Evolutionary conservation across 2,797 vertebrate genomes (phyloP).

Genomic region (Benthosema pterotum): DNA sequence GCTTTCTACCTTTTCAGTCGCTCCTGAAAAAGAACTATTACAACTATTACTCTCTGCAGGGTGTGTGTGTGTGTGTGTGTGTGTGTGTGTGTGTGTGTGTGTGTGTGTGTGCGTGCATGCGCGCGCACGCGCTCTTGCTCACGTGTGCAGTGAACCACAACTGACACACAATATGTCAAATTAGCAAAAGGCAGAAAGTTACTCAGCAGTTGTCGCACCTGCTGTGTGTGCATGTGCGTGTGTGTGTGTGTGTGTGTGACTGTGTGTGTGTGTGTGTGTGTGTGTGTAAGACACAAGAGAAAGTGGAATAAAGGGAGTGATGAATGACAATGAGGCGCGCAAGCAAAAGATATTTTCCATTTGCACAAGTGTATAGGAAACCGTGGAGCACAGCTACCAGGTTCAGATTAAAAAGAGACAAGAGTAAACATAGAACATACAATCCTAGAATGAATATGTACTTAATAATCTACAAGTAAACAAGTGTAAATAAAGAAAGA

Average conservation of each 20-base stretch:
- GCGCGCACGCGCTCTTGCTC: no score
- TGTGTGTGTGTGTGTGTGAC: slow-evolving; percentile 15
- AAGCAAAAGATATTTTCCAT: no score
- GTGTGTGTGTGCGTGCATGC: slow-evolving; percentile 12
- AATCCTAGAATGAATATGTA: no score
- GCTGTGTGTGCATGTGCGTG: slow-evolving; percentile 12
- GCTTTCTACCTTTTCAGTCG: slow-evolving; percentile 32
- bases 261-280: slow-evolving; percentile 11
- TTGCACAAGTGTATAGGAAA: no score
- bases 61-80: slow-evolving; percentile 15
- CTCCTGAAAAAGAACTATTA: slow-evolving; percentile 48
- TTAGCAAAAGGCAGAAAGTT: slow-evolving; percentile 29
- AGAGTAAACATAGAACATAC: no score
- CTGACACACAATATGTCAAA: slow-evolving; percentile 55
- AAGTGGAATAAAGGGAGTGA: neutral
- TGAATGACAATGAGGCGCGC: no score
- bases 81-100: slow-evolving; percentile 10
- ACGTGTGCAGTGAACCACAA: slow-evolving; percentile 40
- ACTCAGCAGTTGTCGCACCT: slow-evolving; percentile 35
- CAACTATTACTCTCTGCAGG: slow-evolving; percentile 27
- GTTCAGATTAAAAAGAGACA: no score
- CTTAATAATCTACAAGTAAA: no score
- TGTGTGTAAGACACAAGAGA: slow-evolving; percentile 16
- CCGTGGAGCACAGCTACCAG: no score
- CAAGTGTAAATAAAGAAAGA: no score